Evolutionary conservation across 2,888 invertebrate species (phyloP), one percentile per base, ranked within the genome.

Genomic region (Anthoptus insignis): DNA sequence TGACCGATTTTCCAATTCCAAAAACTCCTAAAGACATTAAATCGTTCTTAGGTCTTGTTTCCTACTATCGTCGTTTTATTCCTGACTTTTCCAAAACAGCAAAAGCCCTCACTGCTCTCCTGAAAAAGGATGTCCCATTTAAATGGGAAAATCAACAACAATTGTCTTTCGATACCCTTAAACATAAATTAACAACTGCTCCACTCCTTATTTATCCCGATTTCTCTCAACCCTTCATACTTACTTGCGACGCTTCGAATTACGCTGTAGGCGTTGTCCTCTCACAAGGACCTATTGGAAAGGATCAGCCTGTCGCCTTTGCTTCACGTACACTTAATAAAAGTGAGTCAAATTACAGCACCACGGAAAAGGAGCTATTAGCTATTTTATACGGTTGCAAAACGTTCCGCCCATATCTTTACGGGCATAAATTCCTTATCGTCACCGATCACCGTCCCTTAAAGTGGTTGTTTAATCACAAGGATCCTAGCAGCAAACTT

Each of bases 31-130:
- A 69, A 29, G 70, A 71, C 13, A 63, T 74, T 0, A 72, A 74
- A 66, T 67, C 67, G 1, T 59, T 86, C 57, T 59, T 85, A 6
- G 84, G 84, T 1, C 57, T 87, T n/a, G 65, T 75, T 0, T 80
- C 81, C 0, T 86, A 84, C 59, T 85, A 86, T 49, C 39, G 84
- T 6, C 71, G 79, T 39, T 87, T 85, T 59, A 84, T 88, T 1
- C 57, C 66, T 21, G 60, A 80, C n/a, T 85, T 81, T 57, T 68
- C 79, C 2, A 71, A 73, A 45, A 64, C 76, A 3, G 73, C 52
- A 0, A 52, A 53, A 11, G 80, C 50, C 3, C 42, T 73, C 0
- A 70, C 69, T 1, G 4, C 14, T 1, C 66, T 70, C 5, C 32
- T 69, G 13, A 66, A 63, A 67, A 73, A 39, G 66, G 11, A 67